These are phyloP conservation scores for Hypomecis punctinalis DNA, from an alignment of 2,888 invertebrate species.

Conservation along the genomic window DNA sequence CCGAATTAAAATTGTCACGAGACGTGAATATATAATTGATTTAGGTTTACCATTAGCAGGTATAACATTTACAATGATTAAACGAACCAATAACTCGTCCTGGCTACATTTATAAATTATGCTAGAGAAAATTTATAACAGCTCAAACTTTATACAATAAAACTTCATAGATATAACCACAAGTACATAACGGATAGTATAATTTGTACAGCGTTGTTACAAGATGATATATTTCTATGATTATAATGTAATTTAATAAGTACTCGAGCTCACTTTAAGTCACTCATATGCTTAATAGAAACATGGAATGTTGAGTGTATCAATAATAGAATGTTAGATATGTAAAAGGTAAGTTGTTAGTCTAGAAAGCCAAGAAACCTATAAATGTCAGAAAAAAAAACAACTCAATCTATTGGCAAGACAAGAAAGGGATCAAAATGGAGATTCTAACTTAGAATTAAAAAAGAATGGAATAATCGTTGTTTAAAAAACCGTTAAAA, in stretches of 20 bases:
- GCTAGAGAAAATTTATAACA: constrained; percentile 56
- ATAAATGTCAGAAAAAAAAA: constrained; percentile 34
- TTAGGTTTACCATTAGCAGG: constrained; percentile 11
- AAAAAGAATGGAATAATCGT: constrained; percentile 22
- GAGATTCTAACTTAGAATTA: constrained; percentile 36
- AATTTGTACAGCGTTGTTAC: constrained; percentile 42
- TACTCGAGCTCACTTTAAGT: constrained; percentile 83
- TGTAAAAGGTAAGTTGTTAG: constrained; percentile 30
- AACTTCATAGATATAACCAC: constrained; percentile 39
- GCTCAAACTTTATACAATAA: constrained; percentile 45
- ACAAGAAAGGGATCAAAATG: constrained; percentile 24
- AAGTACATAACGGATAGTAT: constrained; percentile 43
- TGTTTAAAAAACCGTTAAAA: constrained; percentile 11
- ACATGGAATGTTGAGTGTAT: constrained; percentile 76
- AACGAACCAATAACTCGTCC: constrained; percentile 35
- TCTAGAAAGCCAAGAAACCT: constrained; percentile 21
- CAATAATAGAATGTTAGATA: constrained; percentile 57
- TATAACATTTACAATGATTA: constrained; percentile 20
- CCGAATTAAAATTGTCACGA: constrained; percentile 34
- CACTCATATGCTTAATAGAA: constrained; percentile 67
- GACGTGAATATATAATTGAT: constrained; percentile 27
- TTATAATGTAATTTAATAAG: constrained; percentile 62
- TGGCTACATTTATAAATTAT: constrained; percentile 55
- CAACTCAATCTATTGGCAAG: constrained; percentile 44
- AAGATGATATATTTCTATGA: constrained; percentile 43